Evolutionary conservation across 2,797 vertebrate species (phyloP).

Genomic region (Furcifer pardalis): DNA sequence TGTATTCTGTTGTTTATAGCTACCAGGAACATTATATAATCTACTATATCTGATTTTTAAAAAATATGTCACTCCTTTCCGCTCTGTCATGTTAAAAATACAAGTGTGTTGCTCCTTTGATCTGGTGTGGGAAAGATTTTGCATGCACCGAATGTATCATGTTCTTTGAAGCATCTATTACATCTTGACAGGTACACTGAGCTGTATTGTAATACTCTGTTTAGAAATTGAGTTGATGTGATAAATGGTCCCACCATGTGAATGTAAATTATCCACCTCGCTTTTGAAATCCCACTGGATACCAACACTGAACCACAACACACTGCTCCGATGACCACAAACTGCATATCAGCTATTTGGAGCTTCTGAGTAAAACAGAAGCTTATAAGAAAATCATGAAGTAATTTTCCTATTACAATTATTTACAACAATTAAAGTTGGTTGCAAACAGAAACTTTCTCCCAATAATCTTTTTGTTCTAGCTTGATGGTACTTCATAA

Average conservation of each 20-base stretch:
- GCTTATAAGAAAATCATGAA: no score
- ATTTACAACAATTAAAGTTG: not conserved
- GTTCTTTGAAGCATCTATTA: slow-evolving; percentile 36
- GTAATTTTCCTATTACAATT: not conserved
- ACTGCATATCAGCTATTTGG: not conserved
- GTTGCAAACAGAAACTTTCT: not conserved
- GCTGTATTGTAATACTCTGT: slow-evolving; percentile 24
- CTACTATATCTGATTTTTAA: not conserved
- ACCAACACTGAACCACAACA: slow-evolving; percentile 5
- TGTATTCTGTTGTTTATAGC: not conserved
- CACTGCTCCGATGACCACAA: slow-evolving; percentile 15
- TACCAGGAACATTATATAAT: slow-evolving; percentile 3
- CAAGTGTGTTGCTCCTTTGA: slow-evolving; percentile 28
- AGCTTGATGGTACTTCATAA: no score
- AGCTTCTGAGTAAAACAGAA: no score
- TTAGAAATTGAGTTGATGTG: slow-evolving; percentile 35
- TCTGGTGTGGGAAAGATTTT: slow-evolving; percentile 42
- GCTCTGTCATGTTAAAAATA: not conserved
- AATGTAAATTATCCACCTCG: slow-evolving; percentile 20
- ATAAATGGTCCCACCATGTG: slow-evolving; percentile 26
- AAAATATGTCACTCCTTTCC: slow-evolving; percentile 21
- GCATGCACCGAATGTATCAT: slow-evolving; percentile 34
- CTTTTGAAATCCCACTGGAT: slow-evolving; percentile 15
- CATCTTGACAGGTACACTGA: slow-evolving; percentile 36
- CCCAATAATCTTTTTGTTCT: no score